phyloP scores from a whole-genome alignment of 2,888 invertebrate species.

The Ecdyonurus torrentis region DNA sequence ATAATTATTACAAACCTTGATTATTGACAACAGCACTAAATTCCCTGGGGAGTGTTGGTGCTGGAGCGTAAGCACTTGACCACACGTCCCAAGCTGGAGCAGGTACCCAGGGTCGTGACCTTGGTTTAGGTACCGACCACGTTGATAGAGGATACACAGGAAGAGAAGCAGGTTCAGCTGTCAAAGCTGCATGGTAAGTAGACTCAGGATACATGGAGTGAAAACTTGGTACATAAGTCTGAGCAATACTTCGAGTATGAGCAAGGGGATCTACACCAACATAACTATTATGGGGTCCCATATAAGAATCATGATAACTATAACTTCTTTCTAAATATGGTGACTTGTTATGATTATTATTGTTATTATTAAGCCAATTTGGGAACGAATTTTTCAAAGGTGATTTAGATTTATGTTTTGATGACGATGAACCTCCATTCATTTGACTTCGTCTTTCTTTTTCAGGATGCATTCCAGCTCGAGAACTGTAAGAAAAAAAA shows the following conservation, averaged over 20 bases:
- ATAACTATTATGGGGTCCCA: background rate
- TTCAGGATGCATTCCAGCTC: background rate
- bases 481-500: background rate
- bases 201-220: background rate
- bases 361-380: background rate
- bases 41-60: no score
- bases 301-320: background rate
- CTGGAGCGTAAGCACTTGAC: background rate
- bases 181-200: constrained; percentile 10
- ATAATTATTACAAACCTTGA: no score
- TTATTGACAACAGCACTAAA: no score
- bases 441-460: background rate
- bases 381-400: background rate
- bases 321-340: background rate
- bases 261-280: background rate
- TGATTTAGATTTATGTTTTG: background rate
- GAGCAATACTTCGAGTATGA: background rate
- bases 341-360: no score
- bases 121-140: constrained; percentile 8
- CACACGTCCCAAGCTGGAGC: background rate
- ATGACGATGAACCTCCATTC: background rate
- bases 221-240: background rate
- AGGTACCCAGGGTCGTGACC: background rate
- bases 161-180: constrained; percentile 44
- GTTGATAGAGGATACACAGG: constrained; percentile 42